Base-by-base conservation (phyloP, 2,888 invertebrate genomes). In the Amblyteles armatorius region DNA sequence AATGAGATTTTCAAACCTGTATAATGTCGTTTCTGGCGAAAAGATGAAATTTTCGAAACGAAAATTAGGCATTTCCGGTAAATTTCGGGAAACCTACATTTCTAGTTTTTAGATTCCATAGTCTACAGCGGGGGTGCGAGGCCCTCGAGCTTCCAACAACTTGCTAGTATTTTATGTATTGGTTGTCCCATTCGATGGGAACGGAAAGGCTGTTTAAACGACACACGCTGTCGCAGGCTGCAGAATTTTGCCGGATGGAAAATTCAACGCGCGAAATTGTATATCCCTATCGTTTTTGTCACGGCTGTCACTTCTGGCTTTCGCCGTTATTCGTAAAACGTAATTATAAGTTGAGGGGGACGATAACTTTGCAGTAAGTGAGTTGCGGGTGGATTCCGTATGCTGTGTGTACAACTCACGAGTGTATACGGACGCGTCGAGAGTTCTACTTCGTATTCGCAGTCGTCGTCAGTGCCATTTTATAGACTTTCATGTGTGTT, bases 271-370 rank as follows among this genome's bases (percentile, higher is more conserved):
- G 26, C 22, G 57, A 11, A 26, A 26, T 57, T 57, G 7, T 5
- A 57, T 26, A 26, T 57, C 26, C 0, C 26, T 52, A 6, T 4
- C 26, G 57, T 57, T 57, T 26, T 57, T 26, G 22, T 57, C 26
- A 13, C 13, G 57, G 13, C 57, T 57, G 22, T 26, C 57, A 11
- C 57, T 57, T 22, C 26, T 26, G 22, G 57, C 57, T 26, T 22
- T 57, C 26, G 57, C 13, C 67, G 74, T 81, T 81, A 60, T 76
- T 40, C 81, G 81, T 22, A 60, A 76, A 81, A 81, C 63, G 74
- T 60, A 76, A 81, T 81, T 81, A 81, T 69, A 81, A 81, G 81
- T 81, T 81, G 26, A 2, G 36, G 40, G 33, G 29, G 29, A 81
- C 71, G 74, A 74, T 74, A 74, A 74, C 57, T 74, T 74, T 16